A percentile compares a stretch with the other conserved stretches of the same genome.
Conservation (phyloP, 2,113 vertebrate genomes). For the Leucoraja erinaceus region DNA sequence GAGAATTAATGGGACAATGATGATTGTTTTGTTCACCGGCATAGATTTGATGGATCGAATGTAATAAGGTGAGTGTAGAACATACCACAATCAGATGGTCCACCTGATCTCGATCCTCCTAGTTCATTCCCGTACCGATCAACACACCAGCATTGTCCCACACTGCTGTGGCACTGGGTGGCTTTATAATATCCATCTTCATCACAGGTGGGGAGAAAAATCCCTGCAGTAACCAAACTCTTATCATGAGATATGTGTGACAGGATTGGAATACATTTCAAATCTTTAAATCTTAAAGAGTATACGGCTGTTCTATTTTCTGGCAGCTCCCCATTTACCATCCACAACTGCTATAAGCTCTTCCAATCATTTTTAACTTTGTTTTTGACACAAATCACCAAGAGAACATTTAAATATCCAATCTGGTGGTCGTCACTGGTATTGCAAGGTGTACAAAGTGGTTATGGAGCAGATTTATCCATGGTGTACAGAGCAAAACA, state of each 20-base stretch:
- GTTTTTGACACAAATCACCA: background rate
- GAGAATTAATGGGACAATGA: no score
- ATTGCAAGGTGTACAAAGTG: background rate
- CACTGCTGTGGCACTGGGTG: conserved; percentile 79
- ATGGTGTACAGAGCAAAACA: background rate
- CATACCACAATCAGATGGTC: conserved; percentile 78
- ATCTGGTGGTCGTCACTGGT: background rate
- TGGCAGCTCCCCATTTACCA: background rate
- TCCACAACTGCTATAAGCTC: background rate
- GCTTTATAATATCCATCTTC: conserved; percentile 88
- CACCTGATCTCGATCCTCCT: conserved; percentile 71
- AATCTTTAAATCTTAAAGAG: no score
- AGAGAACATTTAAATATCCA: background rate
- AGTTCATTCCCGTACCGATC: conserved; percentile 92
- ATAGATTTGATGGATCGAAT: no score
- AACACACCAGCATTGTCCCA: conserved; percentile 91
- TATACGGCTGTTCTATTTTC: background rate
- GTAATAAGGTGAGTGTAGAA: no score
- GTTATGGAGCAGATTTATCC: background rate
- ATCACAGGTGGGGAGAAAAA: conserved; percentile 83
- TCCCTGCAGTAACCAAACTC: conserved; percentile 55
- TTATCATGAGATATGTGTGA: background rate
- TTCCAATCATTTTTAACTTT: background rate
- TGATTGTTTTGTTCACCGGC: no score
- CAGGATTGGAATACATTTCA: background rate